phyloP scores from a whole-genome alignment of 2,797 vertebrate species.

The Pelobates cultripes region DNA sequence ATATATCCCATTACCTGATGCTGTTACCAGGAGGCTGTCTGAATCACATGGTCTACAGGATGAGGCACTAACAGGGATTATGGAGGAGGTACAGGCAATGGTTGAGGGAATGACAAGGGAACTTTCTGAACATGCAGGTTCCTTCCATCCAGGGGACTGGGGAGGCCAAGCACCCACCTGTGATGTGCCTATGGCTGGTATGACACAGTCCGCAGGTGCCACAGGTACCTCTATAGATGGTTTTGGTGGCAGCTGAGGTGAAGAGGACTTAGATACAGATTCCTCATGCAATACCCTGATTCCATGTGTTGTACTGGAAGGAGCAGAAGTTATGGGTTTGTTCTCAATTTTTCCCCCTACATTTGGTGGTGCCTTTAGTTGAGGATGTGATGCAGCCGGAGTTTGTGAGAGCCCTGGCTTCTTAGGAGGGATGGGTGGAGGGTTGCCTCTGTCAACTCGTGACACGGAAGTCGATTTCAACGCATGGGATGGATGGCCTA shows the following conservation, averaged over 20 bases:
- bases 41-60: conserved; percentile 89
- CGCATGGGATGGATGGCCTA: conserved; percentile 76
- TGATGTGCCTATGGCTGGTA: conserved; percentile 95
- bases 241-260: conserved; percentile 97
- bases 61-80: conserved; percentile 92
- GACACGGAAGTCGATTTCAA: conserved; percentile 88
- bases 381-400: conserved; percentile 91
- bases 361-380: conserved; percentile 86
- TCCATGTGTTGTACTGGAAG: conserved; percentile 76
- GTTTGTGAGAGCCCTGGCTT: conserved; percentile 97
- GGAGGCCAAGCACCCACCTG: conserved; percentile 96
- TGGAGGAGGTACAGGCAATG: conserved; percentile 88
- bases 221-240: conserved; percentile 93
- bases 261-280: conserved; percentile 78
- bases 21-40: conserved; percentile 98
- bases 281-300: conserved; percentile 81
- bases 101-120: conserved; percentile 84
- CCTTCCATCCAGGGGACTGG: conserved; percentile 78
- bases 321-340: conserved; percentile 76
- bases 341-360: conserved; percentile 79
- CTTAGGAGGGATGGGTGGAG: conserved; percentile 98
- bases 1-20: conserved; percentile 95
- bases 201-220: conserved; percentile 79
- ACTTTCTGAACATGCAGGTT: conserved; percentile 92
- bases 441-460: conserved; percentile 94